Conservation (phyloP, 2,888 invertebrate genomes). For the Perithous albicinctus region DNA sequence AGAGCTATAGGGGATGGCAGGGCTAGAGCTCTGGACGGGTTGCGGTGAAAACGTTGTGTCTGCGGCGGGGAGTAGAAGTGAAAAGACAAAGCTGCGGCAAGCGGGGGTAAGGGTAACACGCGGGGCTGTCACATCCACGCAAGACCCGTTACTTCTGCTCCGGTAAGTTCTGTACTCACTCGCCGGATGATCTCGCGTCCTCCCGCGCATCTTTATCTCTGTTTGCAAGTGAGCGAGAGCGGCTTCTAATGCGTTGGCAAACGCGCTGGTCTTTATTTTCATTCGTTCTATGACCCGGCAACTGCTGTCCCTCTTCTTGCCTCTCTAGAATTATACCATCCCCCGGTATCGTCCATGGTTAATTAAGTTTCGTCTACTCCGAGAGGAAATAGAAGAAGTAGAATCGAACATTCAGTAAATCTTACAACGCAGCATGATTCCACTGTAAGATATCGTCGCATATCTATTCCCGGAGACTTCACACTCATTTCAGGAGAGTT, state of each 20-base stretch:
- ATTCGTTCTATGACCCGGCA: constrained; percentile 37
- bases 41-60: constrained; percentile 82
- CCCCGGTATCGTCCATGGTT: not conserved
- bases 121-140: constrained; percentile 75
- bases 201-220: constrained; percentile 66
- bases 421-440: not conserved
- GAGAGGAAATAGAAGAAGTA: not conserved
- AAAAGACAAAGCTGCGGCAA: constrained; percentile 79
- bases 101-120: constrained; percentile 60
- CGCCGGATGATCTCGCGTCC: constrained; percentile 77
- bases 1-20: constrained; percentile 70
- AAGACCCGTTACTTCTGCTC: constrained; percentile 79
- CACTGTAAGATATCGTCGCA: too few relatives aligned
- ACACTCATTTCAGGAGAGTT: too few relatives aligned
- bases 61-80: constrained; percentile 72
- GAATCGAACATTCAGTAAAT: constrained; percentile 9
- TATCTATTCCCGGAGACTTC: too few relatives aligned
- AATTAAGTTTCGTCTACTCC: constrained; percentile 17
- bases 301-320: constrained; percentile 5
- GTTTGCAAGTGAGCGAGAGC: constrained; percentile 54
- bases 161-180: constrained; percentile 72
- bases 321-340: constrained; percentile 29
- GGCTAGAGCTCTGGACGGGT: constrained; percentile 70
- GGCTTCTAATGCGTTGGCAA: constrained; percentile 77
- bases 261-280: constrained; percentile 74